Conservation (phyloP, 2,888 invertebrate genomes). For the Polydrusus tereticollis region DNA sequence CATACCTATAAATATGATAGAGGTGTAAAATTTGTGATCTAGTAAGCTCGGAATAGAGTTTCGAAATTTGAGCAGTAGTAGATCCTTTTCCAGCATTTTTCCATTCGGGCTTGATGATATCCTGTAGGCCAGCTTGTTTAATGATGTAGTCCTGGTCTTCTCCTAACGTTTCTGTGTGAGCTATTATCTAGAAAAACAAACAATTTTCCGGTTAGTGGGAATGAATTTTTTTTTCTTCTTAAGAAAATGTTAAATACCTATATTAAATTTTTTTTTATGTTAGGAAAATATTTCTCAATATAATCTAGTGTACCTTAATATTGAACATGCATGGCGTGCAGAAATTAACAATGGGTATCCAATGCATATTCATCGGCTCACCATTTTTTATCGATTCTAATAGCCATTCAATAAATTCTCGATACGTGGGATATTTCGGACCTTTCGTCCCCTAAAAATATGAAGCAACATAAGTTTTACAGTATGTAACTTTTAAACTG, state of each 20-base stretch:
- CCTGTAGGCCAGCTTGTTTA: constrained; percentile 80
- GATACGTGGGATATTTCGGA: constrained; percentile 74
- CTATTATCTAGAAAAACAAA: constrained; percentile 73
- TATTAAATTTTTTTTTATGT: too few relatives aligned
- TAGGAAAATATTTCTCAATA: too few relatives aligned
- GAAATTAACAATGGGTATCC: constrained; percentile 86
- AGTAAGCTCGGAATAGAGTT: constrained; percentile 82
- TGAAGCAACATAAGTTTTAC: neutral
- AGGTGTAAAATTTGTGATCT: constrained; percentile 81
- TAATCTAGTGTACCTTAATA: constrained; percentile 72
- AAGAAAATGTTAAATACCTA: too few relatives aligned
- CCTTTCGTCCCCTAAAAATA: constrained; percentile 16
- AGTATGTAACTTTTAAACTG: too few relatives aligned
- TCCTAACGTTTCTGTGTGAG: constrained; percentile 87
- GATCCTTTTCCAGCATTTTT: constrained; percentile 83
- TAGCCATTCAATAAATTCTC: constrained; percentile 85
- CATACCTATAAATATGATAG: constrained; percentile 83
- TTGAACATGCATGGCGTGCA: constrained; percentile 89
- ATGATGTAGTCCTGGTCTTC: constrained; percentile 87
- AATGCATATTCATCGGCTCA: constrained; percentile 84
- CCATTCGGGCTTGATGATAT: constrained; percentile 86
- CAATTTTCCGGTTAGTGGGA: too few relatives aligned
- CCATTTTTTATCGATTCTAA: constrained; percentile 77
- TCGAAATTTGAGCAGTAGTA: constrained; percentile 79
- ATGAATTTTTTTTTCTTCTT: too few relatives aligned